Base-by-base conservation (phyloP, 1,140 invertebrate species). In the Scaptomyza pallida region DNA sequence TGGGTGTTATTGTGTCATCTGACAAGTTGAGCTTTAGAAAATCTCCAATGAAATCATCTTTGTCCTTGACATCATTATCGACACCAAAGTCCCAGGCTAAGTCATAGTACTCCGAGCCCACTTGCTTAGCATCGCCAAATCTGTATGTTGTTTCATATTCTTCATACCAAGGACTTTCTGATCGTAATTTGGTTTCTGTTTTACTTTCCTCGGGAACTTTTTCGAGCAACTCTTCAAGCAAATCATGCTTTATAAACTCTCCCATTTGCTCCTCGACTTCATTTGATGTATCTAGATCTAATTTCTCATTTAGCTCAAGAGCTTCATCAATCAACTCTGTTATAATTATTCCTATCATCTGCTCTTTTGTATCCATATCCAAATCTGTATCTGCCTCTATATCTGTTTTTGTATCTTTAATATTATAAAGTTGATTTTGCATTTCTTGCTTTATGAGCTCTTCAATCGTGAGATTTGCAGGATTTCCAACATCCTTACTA, bases 11-110 rank as follows among this genome's bases (percentile, higher is more conserved):
- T 5, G 50, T 10, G 12, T 62, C 40, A n/a, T 44, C 23, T 1
- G 37, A 5, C 37, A 63, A 47, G 5, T 62, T 21, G 1, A 47
- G 40, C 15, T 69, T 69, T 0, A 69, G 33, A 47, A 35, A 62
- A 12, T 69, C 65, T 2, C 65, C 59, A 41, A 69, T 63, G 0
- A 69, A 23, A 16, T 63, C 51, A 3, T 48, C 50, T 10, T 62
- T 16, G 12, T 62, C 40, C 0, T 67, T 40, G 6, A 19, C 12
- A 17, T 60, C 48, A 2, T 9, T 30, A 12, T 17, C 9, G 9
- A 33, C 60, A 47, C 15, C 37, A 47, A 62, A 47, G 6, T 40
- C 65, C 17, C 50, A 21, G 30, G 30, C 56, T 41, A 47, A 23
- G 10, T 41, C 26, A 3, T 21, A 16, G 15, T 48, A 13, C 9